These are phyloP conservation scores for Papilio gigon DNA, from an alignment of 2,888 invertebrate species.

Conservation along the genomic window DNA sequence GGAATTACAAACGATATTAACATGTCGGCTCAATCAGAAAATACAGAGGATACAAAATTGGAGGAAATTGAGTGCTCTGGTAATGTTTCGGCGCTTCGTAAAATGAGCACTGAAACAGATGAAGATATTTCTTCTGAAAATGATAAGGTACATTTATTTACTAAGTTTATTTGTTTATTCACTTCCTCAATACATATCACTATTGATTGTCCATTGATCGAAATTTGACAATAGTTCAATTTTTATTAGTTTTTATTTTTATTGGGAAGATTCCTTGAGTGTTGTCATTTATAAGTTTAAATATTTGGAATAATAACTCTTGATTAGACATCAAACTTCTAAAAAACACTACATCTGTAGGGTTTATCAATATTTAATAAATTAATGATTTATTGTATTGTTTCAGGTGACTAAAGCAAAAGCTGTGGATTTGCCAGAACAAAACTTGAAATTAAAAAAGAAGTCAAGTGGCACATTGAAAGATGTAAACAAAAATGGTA, in stretches of 20 bases:
- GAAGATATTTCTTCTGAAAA: neutral
- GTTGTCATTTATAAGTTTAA: no score
- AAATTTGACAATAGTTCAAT: no score
- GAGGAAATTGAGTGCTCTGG: slow-evolving; percentile 23
- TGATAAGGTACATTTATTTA: slow-evolving; percentile 21
- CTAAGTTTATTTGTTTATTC: neutral
- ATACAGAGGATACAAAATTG: slow-evolving; percentile 14
- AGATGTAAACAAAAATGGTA: neutral
- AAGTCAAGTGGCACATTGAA: neutral
- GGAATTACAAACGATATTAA: slow-evolving; percentile 49
- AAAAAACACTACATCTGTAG: no score
- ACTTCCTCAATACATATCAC: neutral
- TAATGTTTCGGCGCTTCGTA: slow-evolving; percentile 18
- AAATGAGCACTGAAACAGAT: slow-evolving; percentile 16
- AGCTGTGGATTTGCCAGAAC: neutral
- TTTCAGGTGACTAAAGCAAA: neutral
- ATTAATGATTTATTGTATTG: neutral
- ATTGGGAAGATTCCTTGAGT: no score
- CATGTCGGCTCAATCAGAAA: slow-evolving; percentile 50
- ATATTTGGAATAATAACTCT: no score
- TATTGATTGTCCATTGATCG: neutral
- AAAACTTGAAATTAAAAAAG: neutral
- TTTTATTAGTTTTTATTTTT: no score
- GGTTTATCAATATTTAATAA: no score
- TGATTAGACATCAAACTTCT: no score